phyloP scores from a whole-genome alignment of 2,113 vertebrate species.

The Excalfactoria chinensis region DNA sequence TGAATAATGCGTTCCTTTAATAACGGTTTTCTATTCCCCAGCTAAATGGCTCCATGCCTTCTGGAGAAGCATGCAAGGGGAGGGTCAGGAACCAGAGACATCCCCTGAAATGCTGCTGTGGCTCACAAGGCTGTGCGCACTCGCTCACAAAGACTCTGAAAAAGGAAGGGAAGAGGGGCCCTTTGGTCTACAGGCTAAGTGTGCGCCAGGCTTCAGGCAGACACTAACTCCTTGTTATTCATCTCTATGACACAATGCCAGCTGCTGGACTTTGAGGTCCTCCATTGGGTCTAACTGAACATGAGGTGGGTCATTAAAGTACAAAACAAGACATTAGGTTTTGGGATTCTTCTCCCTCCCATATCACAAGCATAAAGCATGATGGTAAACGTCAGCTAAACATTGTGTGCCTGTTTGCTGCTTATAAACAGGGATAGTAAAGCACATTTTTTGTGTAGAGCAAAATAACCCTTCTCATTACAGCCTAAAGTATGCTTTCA shows the following conservation, averaged over 20 bases:
- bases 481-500: fast-evolving
- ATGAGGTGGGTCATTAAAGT: not conserved
- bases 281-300: not conserved
- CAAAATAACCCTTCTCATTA: not conserved
- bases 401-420: not conserved
- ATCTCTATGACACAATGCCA: not conserved
- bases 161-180: not conserved
- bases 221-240: not conserved
- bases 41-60: not conserved
- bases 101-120: not conserved
- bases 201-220: not conserved
- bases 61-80: not conserved
- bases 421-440: not conserved
- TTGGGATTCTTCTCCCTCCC: not conserved
- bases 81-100: not conserved
- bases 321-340: not conserved
- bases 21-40: not conserved
- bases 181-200: not conserved
- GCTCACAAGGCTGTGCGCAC: not conserved
- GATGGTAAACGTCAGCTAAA: not conserved
- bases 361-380: fast-evolving
- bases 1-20: not conserved
- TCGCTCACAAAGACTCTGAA: not conserved
- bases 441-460: not conserved
- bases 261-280: not conserved